These are phyloP conservation scores for Pangasius macronema DNA, from an alignment of 2,797 vertebrate genomes.

Conservation along the genomic window DNA sequence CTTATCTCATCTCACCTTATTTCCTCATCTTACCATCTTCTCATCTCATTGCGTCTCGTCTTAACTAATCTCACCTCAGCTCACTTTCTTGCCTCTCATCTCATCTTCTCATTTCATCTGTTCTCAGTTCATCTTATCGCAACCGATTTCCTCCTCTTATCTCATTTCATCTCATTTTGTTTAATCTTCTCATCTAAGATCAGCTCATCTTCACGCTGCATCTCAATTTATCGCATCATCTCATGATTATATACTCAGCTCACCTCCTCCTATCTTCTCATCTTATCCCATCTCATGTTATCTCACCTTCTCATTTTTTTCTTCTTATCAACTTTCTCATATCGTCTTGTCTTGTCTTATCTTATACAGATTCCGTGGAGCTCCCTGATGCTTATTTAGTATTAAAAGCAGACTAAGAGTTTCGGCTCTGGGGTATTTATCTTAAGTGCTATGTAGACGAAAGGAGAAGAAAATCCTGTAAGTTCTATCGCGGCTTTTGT, in stretches of 20 bases:
- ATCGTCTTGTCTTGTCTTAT: background rate
- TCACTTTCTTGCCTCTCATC: too few species aligned
- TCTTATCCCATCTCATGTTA: background rate
- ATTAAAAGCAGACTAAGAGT: background rate
- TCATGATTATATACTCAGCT: too few species aligned
- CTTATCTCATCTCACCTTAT: too few species aligned
- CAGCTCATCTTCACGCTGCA: background rate
- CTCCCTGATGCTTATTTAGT: background rate
- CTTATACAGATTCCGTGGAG: background rate
- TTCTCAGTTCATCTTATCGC: background rate
- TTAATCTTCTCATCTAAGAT: background rate
- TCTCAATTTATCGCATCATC: too few species aligned
- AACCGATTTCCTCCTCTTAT: background rate
- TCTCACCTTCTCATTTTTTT: background rate
- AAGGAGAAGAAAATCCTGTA: background rate
- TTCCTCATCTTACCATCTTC: too few species aligned
- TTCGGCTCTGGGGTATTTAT: background rate
- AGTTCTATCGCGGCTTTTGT: background rate
- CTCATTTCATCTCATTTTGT: background rate
- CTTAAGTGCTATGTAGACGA: background rate
- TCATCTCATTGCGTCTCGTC: too few species aligned
- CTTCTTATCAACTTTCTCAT: background rate
- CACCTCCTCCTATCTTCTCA: background rate
- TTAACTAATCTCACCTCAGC: too few species aligned
- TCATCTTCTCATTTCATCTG: too few species aligned